Evolutionary conservation across 2,888 invertebrate species (phyloP).

Genomic region (Urechis unicinctus): DNA sequence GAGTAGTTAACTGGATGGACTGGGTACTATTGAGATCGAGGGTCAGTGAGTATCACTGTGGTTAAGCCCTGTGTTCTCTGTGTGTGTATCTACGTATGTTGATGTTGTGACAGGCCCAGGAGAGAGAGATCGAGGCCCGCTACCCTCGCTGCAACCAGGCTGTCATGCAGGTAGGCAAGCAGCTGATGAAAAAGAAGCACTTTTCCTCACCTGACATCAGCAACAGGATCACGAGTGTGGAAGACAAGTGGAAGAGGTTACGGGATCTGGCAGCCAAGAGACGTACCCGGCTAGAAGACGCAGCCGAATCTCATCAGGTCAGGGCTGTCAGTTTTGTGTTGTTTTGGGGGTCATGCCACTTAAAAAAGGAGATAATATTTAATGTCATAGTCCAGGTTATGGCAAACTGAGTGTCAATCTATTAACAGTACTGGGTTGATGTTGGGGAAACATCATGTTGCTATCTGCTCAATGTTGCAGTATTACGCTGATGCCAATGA

Average conservation of each 20-base stretch:
- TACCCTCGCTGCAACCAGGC: slow-evolving; percentile 49
- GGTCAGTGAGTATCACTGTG: too few relatives aligned
- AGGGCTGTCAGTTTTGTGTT: background rate
- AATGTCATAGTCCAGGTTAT: too few relatives aligned
- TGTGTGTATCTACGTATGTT: background rate
- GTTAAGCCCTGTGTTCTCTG: too few relatives aligned
- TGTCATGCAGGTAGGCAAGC: slow-evolving; percentile 63
- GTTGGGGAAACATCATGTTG: background rate
- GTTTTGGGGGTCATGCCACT: too few relatives aligned
- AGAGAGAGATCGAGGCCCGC: slow-evolving; percentile 73
- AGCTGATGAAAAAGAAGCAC: slow-evolving; percentile 73
- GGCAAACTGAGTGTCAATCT: too few relatives aligned
- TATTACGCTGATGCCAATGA: slow-evolving; percentile 97
- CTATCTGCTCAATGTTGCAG: slow-evolving; percentile 44
- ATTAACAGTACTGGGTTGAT: too few relatives aligned
- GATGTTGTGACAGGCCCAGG: slow-evolving; percentile 47
- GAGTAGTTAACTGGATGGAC: too few relatives aligned
- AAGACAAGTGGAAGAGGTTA: slow-evolving; percentile 84
- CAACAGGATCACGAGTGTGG: slow-evolving; percentile 72
- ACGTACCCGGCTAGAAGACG: slow-evolving; percentile 68
- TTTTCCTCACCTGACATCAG: slow-evolving; percentile 76
- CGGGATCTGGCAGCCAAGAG: slow-evolving; percentile 66
- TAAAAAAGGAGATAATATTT: too few relatives aligned
- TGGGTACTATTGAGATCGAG: too few relatives aligned
- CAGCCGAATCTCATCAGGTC: slow-evolving; percentile 84